phyloP scores from a whole-genome alignment of 2,888 invertebrate genomes.

The Zygothrica quintamaculata region DNA sequence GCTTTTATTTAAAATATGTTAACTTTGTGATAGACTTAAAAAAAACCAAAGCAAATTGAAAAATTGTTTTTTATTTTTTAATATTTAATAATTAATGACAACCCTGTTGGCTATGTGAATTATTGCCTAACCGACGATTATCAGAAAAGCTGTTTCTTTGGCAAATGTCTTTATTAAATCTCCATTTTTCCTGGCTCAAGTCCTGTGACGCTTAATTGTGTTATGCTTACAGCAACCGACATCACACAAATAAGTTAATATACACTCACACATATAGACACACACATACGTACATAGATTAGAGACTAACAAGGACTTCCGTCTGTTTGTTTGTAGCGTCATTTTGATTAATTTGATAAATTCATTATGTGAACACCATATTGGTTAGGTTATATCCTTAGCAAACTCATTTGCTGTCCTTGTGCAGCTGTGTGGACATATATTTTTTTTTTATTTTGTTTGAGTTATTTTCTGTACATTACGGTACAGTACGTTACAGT shows the following conservation, averaged over 20 bases:
- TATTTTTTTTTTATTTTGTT: too few species aligned
- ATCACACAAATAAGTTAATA: conserved; percentile 17
- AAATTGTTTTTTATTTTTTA: not conserved
- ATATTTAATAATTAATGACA: conserved; percentile 12
- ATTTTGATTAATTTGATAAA: conserved; percentile 82
- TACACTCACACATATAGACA: conserved; percentile 11
- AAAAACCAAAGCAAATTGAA: not conserved
- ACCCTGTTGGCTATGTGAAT: conserved; percentile 27
- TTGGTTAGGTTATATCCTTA: conserved; percentile 61
- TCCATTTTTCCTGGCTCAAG: conserved; percentile 68
- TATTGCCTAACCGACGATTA: conserved; percentile 61
- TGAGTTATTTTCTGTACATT: conserved; percentile 23
- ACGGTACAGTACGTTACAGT: conserved; percentile 41
- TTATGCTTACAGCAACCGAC: conserved; percentile 55
- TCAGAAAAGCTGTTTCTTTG: conserved; percentile 37
- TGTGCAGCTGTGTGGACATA: too few species aligned
- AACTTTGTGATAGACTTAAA: too few species aligned
- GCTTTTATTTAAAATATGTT: too few species aligned
- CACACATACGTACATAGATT: conserved; percentile 8
- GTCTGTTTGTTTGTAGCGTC: conserved; percentile 54
- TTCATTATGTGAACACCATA: conserved; percentile 81
- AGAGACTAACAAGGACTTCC: conserved; percentile 52
- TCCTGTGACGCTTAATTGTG: conserved; percentile 65
- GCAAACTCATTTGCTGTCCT: conserved; percentile 22
- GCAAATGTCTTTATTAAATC: conserved; percentile 80